These are phyloP conservation scores for Rhizoglyphus robini DNA, from an alignment of 1,140 invertebrate species.

Conservation along the genomic window DNA sequence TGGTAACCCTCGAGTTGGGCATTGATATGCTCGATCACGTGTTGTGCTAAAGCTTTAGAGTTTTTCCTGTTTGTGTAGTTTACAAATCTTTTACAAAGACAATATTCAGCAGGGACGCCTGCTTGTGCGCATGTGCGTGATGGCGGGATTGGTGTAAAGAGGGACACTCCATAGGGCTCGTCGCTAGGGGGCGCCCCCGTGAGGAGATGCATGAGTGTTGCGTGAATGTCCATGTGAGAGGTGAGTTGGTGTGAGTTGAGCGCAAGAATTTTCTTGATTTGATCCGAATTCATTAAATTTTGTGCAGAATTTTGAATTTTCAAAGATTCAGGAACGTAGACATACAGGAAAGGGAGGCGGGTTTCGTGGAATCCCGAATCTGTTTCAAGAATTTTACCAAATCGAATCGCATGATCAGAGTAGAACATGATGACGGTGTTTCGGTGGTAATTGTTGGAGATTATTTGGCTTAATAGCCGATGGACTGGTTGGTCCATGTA, in stretches of 20 bases:
- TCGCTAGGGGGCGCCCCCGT: neutral
- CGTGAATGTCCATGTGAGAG: neutral
- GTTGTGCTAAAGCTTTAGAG: too few relatives aligned
- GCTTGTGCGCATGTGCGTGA: too few relatives aligned
- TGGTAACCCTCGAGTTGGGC: too few relatives aligned
- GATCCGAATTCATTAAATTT: neutral
- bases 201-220: neutral
- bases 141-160: too few relatives aligned
- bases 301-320: neutral
- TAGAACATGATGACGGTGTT: slow-evolving; percentile 56
- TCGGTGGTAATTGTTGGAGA: slow-evolving; percentile 28
- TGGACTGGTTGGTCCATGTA: neutral
- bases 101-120: too few relatives aligned
- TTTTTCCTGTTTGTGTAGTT: too few relatives aligned
- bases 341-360: slow-evolving; percentile 64
- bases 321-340: slow-evolving; percentile 61
- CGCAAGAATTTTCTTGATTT: neutral
- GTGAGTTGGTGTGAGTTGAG: neutral
- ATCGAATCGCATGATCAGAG: slow-evolving; percentile 84
- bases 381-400: slow-evolving; percentile 60
- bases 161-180: too few relatives aligned
- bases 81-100: too few relatives aligned
- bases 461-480: neutral
- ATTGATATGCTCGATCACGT: too few relatives aligned
- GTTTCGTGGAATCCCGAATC: slow-evolving; percentile 75